Evolutionary conservation across 2,888 invertebrate species (phyloP), one percentile per base, ranked within the genome.

Genomic region (Tridacna gigas): DNA sequence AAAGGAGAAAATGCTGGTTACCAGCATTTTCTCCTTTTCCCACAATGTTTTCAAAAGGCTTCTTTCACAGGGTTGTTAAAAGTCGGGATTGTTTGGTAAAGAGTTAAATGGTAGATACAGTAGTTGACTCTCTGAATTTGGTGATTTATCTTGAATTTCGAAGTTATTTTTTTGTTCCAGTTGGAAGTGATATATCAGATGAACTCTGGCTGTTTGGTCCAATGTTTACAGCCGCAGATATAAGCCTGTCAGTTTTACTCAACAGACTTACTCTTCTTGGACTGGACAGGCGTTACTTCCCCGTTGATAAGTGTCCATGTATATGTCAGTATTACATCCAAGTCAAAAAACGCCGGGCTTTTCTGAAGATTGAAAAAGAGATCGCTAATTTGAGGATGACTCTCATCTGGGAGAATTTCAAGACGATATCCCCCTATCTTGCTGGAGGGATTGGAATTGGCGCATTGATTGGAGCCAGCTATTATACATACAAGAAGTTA

Each of bases 141-240:
- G n/a, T n/a, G n/a, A n/a, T n/a, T n/a, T n/a, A n/a, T n/a, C n/a
- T n/a, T n/a, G n/a, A n/a, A n/a, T n/a, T n/a, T n/a, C n/a, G 11
- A 12, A 61, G 12, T 63, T 63, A 9, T n/a, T 20, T 74, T 65
- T 22, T 48, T 26, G 15, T 77, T 88, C 74, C 84, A 90, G 90
- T 79, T 51, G 89, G 86, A 28, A 80, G 86, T 61, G 88, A 88
- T 56, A 86, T 89, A 37, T 88, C 84, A 15, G 90, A 90, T 76
- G 88, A 89, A 61, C 77, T 89, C 11, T 93, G 91, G 90, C 86
- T 93, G 83, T 93, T 91, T 88, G 92, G 93, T 5, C 86, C 90
- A 9, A 89, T 88, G 86, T 91, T 92, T 83, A 93, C 92, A 0
- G 91, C 90, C 20, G 92, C 93, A 11, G 93, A 93, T 80, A 91